Evolutionary conservation across 2,888 invertebrate genomes (phyloP), one percentile per base, ranked within the genome.

Genomic region (Acleris laterana): DNA sequence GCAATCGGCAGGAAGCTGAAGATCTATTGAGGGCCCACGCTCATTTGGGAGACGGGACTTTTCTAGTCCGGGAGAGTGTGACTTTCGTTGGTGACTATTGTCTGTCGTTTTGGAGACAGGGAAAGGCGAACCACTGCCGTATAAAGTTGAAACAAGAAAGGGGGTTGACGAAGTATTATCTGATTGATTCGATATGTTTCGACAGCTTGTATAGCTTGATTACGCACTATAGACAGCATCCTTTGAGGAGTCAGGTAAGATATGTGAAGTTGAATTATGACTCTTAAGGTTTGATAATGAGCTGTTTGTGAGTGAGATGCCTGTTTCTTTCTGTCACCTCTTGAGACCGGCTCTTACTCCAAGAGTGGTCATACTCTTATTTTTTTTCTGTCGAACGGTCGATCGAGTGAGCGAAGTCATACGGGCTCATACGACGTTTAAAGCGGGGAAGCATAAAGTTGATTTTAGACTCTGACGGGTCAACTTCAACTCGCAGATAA

Each of bases 51-150:
- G 98, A 98, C 82, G 98, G 98, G 0, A 98, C 98, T 0, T 98
- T 98, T 84, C 93, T 98, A 32, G 99, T 99, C 0, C 94, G 99
- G 38, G 97, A 98, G 75, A 98, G 98, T 82, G 98, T 98, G 28
- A 99, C 98, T 0, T 99, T 99, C 88, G 97, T 98, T 0, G 99
- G 99, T 0, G 99, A 99, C 85, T 99, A 98, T 82, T 98, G 98
- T 70, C 90, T 99, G 28, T 99, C 98, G 0, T 99, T 99, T 89
- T 98, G 97, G 98, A 94, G 98, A 16, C 95, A 96, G 75, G 97
- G 96, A 50, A 95, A 96, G 79, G 97, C 97, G 1, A 98, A 98
- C 85, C 99, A 99, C 83, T 98, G 98, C 83, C 94, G 98, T 53
- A 99, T 99, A 68, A 96, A 97, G 81, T 93, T 98, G 59, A 97